Percentiles rank a stretch among this genome's conserved stretches.
Evolutionary conservation across 2,888 invertebrate species (phyloP).

Genomic region (Caenorhabditis parvicauda): DNA sequence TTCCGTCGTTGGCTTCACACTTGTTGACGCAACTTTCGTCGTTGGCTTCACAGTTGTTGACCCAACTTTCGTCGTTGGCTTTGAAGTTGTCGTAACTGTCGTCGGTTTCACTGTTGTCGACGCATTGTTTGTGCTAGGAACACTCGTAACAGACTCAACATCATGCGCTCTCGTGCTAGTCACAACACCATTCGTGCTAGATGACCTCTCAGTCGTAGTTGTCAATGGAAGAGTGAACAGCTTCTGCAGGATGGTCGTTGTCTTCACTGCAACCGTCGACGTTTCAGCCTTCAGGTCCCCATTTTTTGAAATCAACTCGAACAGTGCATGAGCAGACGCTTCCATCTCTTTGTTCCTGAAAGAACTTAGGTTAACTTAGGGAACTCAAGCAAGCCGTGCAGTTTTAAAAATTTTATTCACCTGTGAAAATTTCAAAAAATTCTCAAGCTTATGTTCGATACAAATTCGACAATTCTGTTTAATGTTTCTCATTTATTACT

Average conservation of each 20-base stretch:
- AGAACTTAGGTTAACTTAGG: neutral
- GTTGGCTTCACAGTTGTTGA: conserved; percentile 8
- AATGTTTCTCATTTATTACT: too few species aligned
- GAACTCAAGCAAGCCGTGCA: neutral
- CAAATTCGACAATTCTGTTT: too few species aligned
- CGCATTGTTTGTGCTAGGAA: too few species aligned
- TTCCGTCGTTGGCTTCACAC: too few species aligned
- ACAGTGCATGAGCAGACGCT: conserved; percentile 46
- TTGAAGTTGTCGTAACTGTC: conserved; percentile 4
- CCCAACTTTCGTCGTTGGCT: conserved; percentile 1
- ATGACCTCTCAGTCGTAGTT: conserved; percentile 5
- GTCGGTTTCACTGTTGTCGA: neutral
- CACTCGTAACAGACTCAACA: too few species aligned
- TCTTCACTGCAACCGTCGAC: neutral
- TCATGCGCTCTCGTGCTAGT: neutral
- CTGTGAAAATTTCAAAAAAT: too few species aligned
- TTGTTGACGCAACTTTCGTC: too few species aligned
- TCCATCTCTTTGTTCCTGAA: conserved; percentile 38
- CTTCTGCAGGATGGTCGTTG: conserved; percentile 13
- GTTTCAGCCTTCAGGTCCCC: conserved; percentile 10
- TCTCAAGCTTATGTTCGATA: too few species aligned
- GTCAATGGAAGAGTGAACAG: conserved; percentile 14
- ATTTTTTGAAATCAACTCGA: conserved; percentile 39
- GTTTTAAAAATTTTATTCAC: too few species aligned
- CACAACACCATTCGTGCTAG: neutral